Base-by-base conservation (phyloP, 92 coral and sea anemone genomes). In the Pocillopora meandrina region DNA sequence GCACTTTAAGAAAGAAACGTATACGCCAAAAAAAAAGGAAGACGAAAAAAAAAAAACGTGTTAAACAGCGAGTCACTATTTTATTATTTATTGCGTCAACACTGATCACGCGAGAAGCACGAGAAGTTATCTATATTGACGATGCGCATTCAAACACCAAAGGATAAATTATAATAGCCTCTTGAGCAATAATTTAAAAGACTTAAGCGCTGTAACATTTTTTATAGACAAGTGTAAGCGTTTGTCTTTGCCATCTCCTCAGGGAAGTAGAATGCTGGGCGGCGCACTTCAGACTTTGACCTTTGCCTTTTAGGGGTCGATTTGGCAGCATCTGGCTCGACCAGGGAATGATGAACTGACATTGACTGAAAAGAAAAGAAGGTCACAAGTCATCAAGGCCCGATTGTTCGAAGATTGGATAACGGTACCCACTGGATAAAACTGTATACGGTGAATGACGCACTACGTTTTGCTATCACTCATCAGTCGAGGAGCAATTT, bases 281-380 rank as follows among this genome's bases (percentile, higher is more conserved):
- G 76, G 11, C 85, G 89, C 26, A 89, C 69, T 72, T 91, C 95
- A 2, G 95, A 91, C 92, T 91, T 89, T 55, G 95, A 91, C 67
- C 95, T 75, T 75, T 84, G 92, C 18, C 56, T 72, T 56, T 65
- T 87, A 12, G 65, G 23, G 14, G 60, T 15, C 42, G 75, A 19
- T 58, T 61, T 65, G 9, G 61, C 21, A 9, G 76, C 83, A 0
- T 84, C 87, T n/a, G 36, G 59, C 3, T 59, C 88, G 69, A 76
- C 88, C 55, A 83, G 15, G n/a, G 85, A 69, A 34, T 68, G 56
- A 34, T 68, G 56, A 33, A 81, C 31, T 57, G 86, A 61, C 74
- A 26, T 73, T 16, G 63, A 21, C 86, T 83, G 86, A 5, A 52
- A 70, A 52, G 52, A 42, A 81, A 17, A 36, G 15, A 70, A 5